phyloP scores from a whole-genome alignment of 2,888 invertebrate genomes.

The Troides helena region DNA sequence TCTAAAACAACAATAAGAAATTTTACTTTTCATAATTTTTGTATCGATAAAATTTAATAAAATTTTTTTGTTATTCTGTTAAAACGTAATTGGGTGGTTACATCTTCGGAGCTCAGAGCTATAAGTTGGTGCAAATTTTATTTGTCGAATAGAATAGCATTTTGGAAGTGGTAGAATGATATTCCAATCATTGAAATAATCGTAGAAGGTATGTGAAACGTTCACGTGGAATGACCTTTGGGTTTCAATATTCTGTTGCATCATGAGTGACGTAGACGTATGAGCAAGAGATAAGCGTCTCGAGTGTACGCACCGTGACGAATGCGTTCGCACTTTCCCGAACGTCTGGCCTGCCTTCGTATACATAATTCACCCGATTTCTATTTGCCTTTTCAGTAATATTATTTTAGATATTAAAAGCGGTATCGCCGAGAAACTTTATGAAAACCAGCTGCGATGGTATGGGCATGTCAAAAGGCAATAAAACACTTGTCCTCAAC shows the following conservation, averaged over 20 bases:
- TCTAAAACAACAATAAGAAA: too few relatives aligned
- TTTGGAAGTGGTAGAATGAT: neutral
- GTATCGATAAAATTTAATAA: too few relatives aligned
- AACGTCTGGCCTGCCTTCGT: constrained; percentile 47
- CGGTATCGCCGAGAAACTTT: too few relatives aligned
- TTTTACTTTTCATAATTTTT: too few relatives aligned
- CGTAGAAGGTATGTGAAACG: neutral
- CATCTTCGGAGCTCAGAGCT: too few relatives aligned
- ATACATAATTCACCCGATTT: constrained; percentile 36
- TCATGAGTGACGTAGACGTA: constrained; percentile 62
- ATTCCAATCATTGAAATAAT: neutral
- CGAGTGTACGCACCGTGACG: constrained; percentile 58
- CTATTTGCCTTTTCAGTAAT: constrained; percentile 37
- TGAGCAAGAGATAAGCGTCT: constrained; percentile 59
- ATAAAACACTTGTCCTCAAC: too few relatives aligned
- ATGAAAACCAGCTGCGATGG: too few relatives aligned
- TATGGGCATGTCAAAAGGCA: too few relatives aligned
- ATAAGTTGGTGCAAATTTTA: neutral
- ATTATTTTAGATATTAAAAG: constrained; percentile 4
- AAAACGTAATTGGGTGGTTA: too few relatives aligned
- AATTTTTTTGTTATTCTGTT: too few relatives aligned
- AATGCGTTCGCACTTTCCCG: constrained; percentile 63
- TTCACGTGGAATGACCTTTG: neutral
- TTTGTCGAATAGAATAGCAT: neutral
- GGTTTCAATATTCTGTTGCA: constrained; percentile 44